Evolutionary conservation across 1,140 invertebrate genomes (phyloP), one percentile per base, ranked within the genome.

Genomic region (Capitella teleta): DNA sequence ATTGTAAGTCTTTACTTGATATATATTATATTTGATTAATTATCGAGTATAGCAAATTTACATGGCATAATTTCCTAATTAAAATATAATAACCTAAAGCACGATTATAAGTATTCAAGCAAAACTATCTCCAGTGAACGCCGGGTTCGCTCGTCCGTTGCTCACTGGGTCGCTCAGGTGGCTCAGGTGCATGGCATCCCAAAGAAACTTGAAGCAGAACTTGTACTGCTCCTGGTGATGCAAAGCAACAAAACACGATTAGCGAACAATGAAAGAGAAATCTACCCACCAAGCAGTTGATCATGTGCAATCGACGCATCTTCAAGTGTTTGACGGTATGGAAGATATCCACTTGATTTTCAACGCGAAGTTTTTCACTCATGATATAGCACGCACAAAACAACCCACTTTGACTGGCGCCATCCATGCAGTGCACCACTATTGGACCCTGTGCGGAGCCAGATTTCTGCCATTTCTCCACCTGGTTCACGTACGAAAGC

Each of bases 311-410:
- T 23, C 67, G 48, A 4, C 65, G 50, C 30, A 57, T 51, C 52
- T 70, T 71, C 28, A 67, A 51, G 48, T 67, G 60, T 51, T 67
- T 68, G 24, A 71, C 53, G 12, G 61, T 62, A 52, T 66, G 63
- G 53, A 60, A 67, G n/a, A 71, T 56, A 52, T 71, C 67, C 12
- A 67, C 62, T 30, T 63, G 55, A 5, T 57, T 51, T 10, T 71
- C 62, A 30, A 56, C 38, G 6, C 51, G 30, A 55, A 68, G 58
- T 47, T 63, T 59, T 47, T 70, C 61, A 52, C 61, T 61, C 3
- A 68, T 41, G 21, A 61, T 28, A n/a, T 52, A 57, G 19, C 63
- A 43, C 0, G 61, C 57, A 32, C 57, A 55, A 44, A 61, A 69
- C 25, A 70, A 47, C 3, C 67, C 67, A 28, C 64, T 64, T 49